Conservation (phyloP, 2,888 invertebrate species). For the Drymonia ruficornis region DNA sequence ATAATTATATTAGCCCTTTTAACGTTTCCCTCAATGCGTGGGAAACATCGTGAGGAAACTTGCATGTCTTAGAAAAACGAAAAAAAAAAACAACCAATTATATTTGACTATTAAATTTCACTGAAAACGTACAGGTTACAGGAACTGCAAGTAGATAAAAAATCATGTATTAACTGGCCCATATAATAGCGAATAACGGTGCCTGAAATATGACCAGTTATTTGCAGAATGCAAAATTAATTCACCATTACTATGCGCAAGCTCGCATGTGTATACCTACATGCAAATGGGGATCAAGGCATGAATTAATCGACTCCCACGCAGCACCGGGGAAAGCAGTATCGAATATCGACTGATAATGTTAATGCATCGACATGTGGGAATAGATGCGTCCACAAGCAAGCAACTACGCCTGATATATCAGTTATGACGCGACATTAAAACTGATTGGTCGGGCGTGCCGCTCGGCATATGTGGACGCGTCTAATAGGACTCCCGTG, state of each 20-base stretch:
- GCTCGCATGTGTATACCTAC: conserved; percentile 30
- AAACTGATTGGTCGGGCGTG: too few relatives aligned
- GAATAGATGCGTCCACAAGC: too few relatives aligned
- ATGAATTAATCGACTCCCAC: conserved; percentile 43
- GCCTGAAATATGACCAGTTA: conserved; percentile 17
- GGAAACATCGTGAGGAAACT: too few relatives aligned
- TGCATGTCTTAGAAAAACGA: too few relatives aligned
- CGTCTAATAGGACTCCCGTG: too few relatives aligned
- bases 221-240: conserved; percentile 26
- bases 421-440: too few relatives aligned
- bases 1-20: too few relatives aligned
- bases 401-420: too few relatives aligned
- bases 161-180: neutral
- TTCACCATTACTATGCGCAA: conserved; percentile 29
- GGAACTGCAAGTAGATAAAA: neutral
- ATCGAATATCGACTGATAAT: conserved; percentile 18
- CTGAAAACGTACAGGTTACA: neutral
- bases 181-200: conserved; percentile 23
- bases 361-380: conserved; percentile 23
- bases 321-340: conserved; percentile 25
- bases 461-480: too few relatives aligned
- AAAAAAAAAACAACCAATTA: too few relatives aligned
- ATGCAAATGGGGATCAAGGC: conserved; percentile 20
- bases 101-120: too few relatives aligned
- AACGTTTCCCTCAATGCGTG: too few relatives aligned